Evolutionary conservation across 2,113 vertebrate species (phyloP).

Genomic region (Neotoma lepida): DNA sequence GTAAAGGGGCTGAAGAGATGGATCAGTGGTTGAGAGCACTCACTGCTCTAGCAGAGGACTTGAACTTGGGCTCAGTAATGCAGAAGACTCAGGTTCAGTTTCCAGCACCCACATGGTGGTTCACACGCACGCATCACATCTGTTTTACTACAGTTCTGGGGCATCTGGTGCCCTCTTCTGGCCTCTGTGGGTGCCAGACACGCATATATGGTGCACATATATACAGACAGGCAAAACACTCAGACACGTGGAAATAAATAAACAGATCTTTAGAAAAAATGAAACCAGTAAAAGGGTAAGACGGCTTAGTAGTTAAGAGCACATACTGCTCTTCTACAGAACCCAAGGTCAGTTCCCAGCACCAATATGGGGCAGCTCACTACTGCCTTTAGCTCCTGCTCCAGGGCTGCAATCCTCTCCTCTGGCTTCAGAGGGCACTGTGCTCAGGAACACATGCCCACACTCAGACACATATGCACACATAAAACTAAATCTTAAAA

Average conservation of each 20-base stretch:
- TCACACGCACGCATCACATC: neutral
- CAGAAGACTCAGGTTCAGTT: neutral
- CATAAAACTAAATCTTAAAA: neutral
- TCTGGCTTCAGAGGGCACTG: neutral
- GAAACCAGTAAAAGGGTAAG: neutral
- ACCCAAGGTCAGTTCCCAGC: neutral
- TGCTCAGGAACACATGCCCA: neutral
- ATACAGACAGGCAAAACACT: neutral
- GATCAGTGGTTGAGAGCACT: neutral
- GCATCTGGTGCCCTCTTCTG: neutral
- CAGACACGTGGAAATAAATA: neutral
- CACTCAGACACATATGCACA: neutral
- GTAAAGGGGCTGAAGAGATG: neutral
- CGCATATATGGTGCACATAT: neutral
- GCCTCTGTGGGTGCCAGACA: neutral
- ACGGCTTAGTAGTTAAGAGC: neutral
- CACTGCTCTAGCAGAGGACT: neutral
- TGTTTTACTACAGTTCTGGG: neutral
- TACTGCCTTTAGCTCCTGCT: neutral
- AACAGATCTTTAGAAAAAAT: neutral
- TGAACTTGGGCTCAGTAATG: neutral
- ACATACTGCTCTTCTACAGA: neutral
- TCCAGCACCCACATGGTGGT: neutral
- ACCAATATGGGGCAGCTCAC: neutral
- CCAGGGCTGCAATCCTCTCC: neutral